Conservation (phyloP, 1,140 invertebrate genomes). For the Drosophila mojavensis region DNA sequence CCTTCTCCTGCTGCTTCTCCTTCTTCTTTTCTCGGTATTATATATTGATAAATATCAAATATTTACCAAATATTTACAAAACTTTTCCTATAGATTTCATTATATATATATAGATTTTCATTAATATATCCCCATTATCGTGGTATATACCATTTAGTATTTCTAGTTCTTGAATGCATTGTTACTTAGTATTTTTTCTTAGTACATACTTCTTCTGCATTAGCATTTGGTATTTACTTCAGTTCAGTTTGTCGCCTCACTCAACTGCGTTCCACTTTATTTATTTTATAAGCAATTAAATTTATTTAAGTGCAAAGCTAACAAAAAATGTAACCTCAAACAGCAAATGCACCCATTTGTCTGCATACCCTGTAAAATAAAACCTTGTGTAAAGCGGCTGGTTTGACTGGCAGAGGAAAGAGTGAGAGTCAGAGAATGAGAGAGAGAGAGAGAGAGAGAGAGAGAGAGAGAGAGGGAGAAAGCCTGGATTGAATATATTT, state of each 20-base stretch:
- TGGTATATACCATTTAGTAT: too few species aligned
- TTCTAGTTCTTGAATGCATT: too few species aligned
- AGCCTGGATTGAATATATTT: too few species aligned
- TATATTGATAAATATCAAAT: too few species aligned
- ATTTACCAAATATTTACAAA: too few species aligned
- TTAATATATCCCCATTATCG: too few species aligned
- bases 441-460: background rate
- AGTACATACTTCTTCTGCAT: too few species aligned
- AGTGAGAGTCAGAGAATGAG: background rate
- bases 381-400: background rate
- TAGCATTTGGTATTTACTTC: background rate
- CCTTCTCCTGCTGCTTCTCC: too few species aligned
- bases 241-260: background rate
- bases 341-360: background rate
- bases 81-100: too few species aligned
- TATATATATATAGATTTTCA: too few species aligned
- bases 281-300: constrained; percentile 81
- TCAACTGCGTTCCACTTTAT: constrained; percentile 47
- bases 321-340: constrained; percentile 39
- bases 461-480: background rate
- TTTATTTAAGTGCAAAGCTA: constrained; percentile 78
- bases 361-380: constrained; percentile 12
- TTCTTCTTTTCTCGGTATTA: too few species aligned
- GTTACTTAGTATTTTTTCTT: too few species aligned
- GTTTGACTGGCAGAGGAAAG: background rate